These are phyloP conservation scores for Keiferia lycopersicella DNA, from an alignment of 2,888 invertebrate species.

Conservation along the genomic window DNA sequence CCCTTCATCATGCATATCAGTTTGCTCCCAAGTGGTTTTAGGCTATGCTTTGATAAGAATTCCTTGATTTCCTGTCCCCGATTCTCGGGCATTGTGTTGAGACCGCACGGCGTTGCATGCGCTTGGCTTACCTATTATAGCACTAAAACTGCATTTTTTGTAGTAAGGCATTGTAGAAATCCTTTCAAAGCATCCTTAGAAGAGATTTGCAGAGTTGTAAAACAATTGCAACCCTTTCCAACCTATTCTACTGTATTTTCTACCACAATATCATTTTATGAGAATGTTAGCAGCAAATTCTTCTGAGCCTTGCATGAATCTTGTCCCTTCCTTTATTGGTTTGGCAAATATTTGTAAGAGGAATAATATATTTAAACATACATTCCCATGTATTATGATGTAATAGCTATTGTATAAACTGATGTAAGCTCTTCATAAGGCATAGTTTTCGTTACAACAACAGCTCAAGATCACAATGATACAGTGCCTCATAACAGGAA, in stretches of 20 bases:
- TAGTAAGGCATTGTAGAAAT: not conserved
- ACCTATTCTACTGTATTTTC: too few relatives aligned
- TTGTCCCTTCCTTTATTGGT: too few relatives aligned
- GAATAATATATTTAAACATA: not conserved
- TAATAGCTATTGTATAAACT: too few relatives aligned
- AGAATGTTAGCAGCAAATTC: too few relatives aligned
- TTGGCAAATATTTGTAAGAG: too few relatives aligned
- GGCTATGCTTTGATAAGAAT: conserved; percentile 53
- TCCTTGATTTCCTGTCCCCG: conserved; percentile 61
- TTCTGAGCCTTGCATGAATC: too few relatives aligned
- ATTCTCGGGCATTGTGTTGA: conserved; percentile 46
- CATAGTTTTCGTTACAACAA: too few relatives aligned
- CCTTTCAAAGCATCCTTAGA: not conserved
- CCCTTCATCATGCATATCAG: conserved; percentile 51
- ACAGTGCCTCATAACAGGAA: too few relatives aligned
- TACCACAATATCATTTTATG: too few relatives aligned
- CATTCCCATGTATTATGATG: too few relatives aligned
- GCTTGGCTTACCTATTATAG: conserved; percentile 43
- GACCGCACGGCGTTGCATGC: conserved; percentile 65
- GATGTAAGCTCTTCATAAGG: too few relatives aligned
- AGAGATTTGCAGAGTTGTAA: not conserved
- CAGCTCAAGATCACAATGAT: too few relatives aligned
- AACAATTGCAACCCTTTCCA: not conserved
- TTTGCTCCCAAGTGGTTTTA: conserved; percentile 49
- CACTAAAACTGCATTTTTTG: conserved; percentile 7